Evolutionary conservation across 2,888 invertebrate genomes (phyloP).

Genomic region (Cantharis nigra): DNA sequence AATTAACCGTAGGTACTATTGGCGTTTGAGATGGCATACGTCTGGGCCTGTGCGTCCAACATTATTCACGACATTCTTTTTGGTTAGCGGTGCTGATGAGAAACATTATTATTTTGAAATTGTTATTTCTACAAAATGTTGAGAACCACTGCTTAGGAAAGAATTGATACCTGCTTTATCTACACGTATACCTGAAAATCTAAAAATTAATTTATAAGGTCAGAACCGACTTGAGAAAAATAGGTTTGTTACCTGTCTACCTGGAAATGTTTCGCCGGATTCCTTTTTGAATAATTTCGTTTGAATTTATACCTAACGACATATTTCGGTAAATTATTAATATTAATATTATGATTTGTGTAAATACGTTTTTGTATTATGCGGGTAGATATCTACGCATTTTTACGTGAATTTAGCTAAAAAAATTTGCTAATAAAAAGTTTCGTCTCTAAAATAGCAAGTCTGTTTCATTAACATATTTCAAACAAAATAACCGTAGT

Average conservation of each 20-base stretch:
- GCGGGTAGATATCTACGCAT: background rate
- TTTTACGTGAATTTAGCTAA: background rate
- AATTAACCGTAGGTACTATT: background rate
- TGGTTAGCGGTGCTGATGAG: background rate
- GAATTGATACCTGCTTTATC: background rate
- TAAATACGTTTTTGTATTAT: background rate
- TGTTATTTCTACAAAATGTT: background rate
- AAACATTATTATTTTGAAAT: background rate
- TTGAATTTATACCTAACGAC: background rate
- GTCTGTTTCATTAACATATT: conserved; percentile 3
- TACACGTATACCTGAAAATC: background rate
- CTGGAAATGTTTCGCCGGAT: background rate
- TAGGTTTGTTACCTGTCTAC: background rate
- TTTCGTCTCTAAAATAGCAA: conserved; percentile 1
- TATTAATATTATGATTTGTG: background rate
- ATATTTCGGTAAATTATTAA: background rate
- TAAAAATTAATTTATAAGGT: background rate
- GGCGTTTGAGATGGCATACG: background rate
- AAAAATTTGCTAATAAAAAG: background rate
- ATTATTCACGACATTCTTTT: too few relatives aligned
- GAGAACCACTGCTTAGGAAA: background rate
- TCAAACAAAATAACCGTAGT: background rate
- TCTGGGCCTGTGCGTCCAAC: background rate
- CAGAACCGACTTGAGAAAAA: background rate
- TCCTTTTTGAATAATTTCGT: background rate